Evolutionary conservation across 2,113 vertebrate genomes (phyloP).

Genomic region (Atractosteus spatula): DNA sequence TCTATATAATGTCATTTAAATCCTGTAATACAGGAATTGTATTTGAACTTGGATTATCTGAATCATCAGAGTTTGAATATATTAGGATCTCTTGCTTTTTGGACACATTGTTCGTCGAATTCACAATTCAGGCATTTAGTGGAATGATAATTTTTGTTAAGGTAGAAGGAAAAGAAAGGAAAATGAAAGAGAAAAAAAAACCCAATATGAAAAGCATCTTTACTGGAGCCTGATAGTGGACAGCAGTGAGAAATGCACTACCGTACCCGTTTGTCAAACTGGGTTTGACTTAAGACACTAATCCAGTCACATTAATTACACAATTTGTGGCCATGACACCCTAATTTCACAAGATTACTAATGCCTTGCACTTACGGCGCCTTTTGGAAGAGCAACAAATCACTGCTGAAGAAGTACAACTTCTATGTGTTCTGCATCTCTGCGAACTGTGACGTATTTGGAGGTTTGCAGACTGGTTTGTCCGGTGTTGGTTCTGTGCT

Average conservation of each 20-base stretch:
- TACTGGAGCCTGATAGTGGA: too few relatives aligned
- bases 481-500: too few relatives aligned
- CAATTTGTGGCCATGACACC: too few relatives aligned
- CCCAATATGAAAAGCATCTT: not conserved
- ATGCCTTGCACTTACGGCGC: too few relatives aligned
- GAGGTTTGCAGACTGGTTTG: too few relatives aligned
- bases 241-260: not conserved
- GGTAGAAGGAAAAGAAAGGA: slow-evolving; percentile 33
- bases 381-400: too few relatives aligned
- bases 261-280: not conserved
- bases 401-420: too few relatives aligned
- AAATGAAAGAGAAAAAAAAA: slow-evolving; percentile 6
- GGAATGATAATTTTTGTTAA: slow-evolving; percentile 41
- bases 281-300: too few relatives aligned
- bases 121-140: slow-evolving; percentile 50
- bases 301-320: too few relatives aligned
- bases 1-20: slow-evolving; percentile 72
- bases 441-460: too few relatives aligned
- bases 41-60: slow-evolving; percentile 66
- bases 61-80: slow-evolving; percentile 62
- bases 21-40: slow-evolving; percentile 61
- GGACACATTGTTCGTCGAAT: slow-evolving; percentile 40
- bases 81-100: slow-evolving; percentile 45
- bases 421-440: too few relatives aligned
- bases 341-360: too few relatives aligned